Conservation (phyloP, 2,888 invertebrate genomes). For the Orchesella flavescens region DNA sequence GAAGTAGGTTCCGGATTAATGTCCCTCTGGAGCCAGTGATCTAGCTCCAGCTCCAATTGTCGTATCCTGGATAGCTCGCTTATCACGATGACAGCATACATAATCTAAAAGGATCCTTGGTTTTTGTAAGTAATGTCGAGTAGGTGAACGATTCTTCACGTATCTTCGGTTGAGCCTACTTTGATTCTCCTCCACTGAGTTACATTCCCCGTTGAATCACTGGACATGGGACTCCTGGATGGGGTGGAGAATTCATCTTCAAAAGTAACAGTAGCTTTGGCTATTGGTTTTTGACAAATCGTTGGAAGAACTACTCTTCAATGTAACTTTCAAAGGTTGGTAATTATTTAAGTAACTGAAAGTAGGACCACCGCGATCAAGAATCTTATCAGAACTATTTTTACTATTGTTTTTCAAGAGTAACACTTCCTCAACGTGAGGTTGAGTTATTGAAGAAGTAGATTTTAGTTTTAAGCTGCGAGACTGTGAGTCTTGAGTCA, state of each 20-base stretch:
- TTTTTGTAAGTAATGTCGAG: slow-evolving; percentile 31
- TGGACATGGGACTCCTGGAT: slow-evolving; percentile 1
- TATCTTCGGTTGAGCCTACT: slow-evolving; percentile 15
- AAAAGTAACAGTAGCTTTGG: background rate
- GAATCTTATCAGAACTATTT: no score
- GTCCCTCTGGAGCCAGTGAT: no score
- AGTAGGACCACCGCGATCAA: no score
- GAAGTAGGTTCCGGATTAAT: no score
- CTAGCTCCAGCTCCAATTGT: no score
- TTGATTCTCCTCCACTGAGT: no score
- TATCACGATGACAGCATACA: no score
- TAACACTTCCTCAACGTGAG: slow-evolving; percentile 53
- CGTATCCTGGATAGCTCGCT: no score
- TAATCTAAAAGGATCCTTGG: no score
- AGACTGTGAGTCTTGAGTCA: slow-evolving; percentile 46
- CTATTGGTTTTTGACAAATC: background rate
- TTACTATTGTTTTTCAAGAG: slow-evolving; percentile 16
- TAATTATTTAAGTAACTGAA: no score
- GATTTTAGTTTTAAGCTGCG: slow-evolving; percentile 46
- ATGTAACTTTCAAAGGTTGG: no score
- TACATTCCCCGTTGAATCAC: slow-evolving; percentile 8
- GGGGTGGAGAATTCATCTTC: background rate
- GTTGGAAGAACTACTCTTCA: slow-evolving; percentile 2
- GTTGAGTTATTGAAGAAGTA: slow-evolving; percentile 7
- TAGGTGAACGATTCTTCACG: slow-evolving; percentile 35